These are phyloP conservation scores for silkworm (Bombyx mori) DNA, from an alignment of 1,140 invertebrate species.

Conservation along the genomic window DNA sequence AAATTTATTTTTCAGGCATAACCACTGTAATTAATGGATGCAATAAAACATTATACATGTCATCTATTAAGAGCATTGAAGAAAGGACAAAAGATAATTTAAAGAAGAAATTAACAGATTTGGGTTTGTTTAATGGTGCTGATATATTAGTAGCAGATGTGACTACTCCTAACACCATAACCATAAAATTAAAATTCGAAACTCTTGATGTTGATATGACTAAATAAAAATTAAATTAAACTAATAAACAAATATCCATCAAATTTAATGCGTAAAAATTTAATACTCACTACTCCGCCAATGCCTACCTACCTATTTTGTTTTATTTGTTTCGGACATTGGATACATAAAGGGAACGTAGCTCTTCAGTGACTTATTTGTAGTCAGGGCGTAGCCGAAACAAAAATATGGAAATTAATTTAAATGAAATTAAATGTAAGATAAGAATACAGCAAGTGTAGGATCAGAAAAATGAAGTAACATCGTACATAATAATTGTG, in stretches of 20 bases:
- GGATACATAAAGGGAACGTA: too few species aligned
- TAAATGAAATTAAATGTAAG: too few species aligned
- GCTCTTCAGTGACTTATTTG: too few species aligned
- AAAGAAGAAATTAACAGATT: constrained; percentile 86
- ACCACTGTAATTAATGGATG: constrained; percentile 86
- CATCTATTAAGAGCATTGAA: constrained; percentile 90
- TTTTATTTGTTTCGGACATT: too few species aligned
- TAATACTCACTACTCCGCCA: not conserved
- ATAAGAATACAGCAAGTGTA: too few species aligned
- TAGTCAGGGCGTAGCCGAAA: too few species aligned
- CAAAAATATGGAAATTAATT: too few species aligned
- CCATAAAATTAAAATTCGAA: constrained; percentile 77
- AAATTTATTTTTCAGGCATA: constrained; percentile 71
- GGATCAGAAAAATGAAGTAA: too few species aligned
- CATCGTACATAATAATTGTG: too few species aligned
- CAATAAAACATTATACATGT: constrained; percentile 94
- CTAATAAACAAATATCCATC: not conserved
- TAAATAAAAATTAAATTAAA: constrained; percentile 19
- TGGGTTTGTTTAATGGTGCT: constrained; percentile 85
- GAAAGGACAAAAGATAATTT: constrained; percentile 89
- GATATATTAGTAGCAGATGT: constrained; percentile 92
- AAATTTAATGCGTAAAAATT: not conserved
- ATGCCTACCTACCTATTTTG: too few species aligned
- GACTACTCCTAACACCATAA: constrained; percentile 87
- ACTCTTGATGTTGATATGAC: constrained; percentile 69